Base-by-base conservation (phyloP, 2,797 vertebrate species). In the Sebastes baramenuke region DNA sequence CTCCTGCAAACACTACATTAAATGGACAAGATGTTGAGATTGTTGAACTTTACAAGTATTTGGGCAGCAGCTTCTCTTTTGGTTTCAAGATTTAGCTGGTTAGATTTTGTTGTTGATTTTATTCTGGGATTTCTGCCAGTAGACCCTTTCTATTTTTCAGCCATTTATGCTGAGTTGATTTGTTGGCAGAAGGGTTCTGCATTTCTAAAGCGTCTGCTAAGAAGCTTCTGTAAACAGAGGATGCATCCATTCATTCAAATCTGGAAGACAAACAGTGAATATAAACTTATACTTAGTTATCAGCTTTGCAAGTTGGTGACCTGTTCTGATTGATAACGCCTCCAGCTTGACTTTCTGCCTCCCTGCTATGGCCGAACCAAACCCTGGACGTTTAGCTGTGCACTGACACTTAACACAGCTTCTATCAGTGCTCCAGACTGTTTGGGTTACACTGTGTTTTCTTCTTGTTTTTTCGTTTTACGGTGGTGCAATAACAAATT, bases 381-480 rank as follows among this genome's bases (percentile, higher is more conserved):
- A 42, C 3, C n/a, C 24, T 32, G 42, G 55, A 22, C 10, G 14
- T 75, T 75, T 56, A 29, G 55, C 46, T 8, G 27, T 46, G 30
- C 59, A 20, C 38, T 77, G 64, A 52, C 65, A 68, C 58, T 75
- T 68, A 25, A n/a, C 34, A 64, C 71, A 49, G 52, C 22, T 59
- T n/a, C 9, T 25, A 54, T 34, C 13, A 25, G 4, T 30, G 55
- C 62, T 18, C 18, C 36, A 49, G 12, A 68, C 14, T 60, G 42
- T 64, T 61, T 30, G 24, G 27, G 64, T 72, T 24, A 67, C 69
- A n/a, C 20, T 65, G n/a, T 58, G 24, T 30, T 77, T 49, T 22
- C 7, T 25, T 42, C 22, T 38, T 2, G 11, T 16, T 65, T 36
- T 13, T 29, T 12, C 5, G 5, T 42, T 25, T 67, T 6, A 59